Evolutionary conservation across 1,140 invertebrate species (phyloP), one percentile per base, ranked within the genome.

Genomic region (Steinernema feltiae): DNA sequence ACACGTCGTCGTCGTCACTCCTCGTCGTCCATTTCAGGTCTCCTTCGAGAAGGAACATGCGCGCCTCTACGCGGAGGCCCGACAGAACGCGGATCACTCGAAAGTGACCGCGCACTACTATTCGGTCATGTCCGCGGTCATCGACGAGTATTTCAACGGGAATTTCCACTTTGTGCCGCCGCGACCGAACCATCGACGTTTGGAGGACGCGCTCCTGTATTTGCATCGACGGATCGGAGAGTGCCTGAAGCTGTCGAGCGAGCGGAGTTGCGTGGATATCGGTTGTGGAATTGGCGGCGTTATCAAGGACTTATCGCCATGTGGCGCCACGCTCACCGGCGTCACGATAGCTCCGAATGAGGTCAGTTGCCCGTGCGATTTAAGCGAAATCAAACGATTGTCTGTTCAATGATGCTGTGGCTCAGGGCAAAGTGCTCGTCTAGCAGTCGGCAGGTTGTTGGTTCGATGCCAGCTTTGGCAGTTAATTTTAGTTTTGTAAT

Each of bases 151-250:
- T 76, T 85, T 85, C 70, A 81, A 79, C 70, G 84, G 84, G n/a
- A 86, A 83, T 76, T 85, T 85, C 53, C 85, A 86, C 70, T 85
- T 86, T 70, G 83, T 83, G 17, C 85, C 85, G 30, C 85, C 84
- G 18, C 31, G 32, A 32, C 48, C 75, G 1, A 74, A 78, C 2
- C 74, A 30, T 69, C 48, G 78, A 75, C 70, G 27, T 1, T 73
- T 82, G 48, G 82, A 82, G 71, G 80, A 82, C 48, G 82, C 81
- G 1, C 53, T 83, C 12, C 17, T 63, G 41, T 27, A n/a, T n/a
- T 53, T 83, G 32, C 82, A 83, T 72, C 24, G 31, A 2, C 46
- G 77, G 46, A 85, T 85, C 73, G 84, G 80, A 17, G 63, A 82
- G 70, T 80, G 78, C 27, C 76, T 85, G 32, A 70, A 84, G 48